These are phyloP conservation scores for Epinephelus coioides DNA, from an alignment of 2,797 vertebrate species.

Conservation along the genomic window DNA sequence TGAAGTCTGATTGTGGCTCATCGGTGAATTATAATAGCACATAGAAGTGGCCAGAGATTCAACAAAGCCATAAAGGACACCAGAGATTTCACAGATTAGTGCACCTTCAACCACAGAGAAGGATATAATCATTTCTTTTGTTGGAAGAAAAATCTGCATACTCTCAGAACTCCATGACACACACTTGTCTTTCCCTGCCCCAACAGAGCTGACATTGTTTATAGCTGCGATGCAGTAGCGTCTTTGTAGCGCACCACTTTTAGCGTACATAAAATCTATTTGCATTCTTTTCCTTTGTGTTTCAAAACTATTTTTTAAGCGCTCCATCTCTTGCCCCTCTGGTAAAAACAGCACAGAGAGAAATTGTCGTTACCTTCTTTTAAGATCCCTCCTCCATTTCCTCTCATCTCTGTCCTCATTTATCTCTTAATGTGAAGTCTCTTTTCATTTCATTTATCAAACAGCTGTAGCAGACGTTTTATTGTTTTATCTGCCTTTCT, in stretches of 20 bases:
- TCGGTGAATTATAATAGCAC: background rate
- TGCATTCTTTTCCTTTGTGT: constrained; percentile 46
- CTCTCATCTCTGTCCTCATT: constrained; percentile 37
- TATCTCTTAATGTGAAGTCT: constrained; percentile 45
- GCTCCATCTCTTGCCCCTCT: constrained; percentile 18
- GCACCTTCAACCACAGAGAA: constrained; percentile 4
- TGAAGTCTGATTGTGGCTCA: background rate
- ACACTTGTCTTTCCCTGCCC: constrained; percentile 10
- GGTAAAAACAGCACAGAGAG: constrained; percentile 36
- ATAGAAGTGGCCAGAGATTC: constrained; percentile 17
- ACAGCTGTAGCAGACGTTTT: constrained; percentile 21
- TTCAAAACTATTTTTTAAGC: constrained; percentile 17
- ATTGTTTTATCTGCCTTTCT: constrained; percentile 27
- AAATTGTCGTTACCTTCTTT: constrained; percentile 19
- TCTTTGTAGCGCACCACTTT: constrained; percentile 36
- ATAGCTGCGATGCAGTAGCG: constrained; percentile 13
- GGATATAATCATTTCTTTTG: constrained; percentile 36
- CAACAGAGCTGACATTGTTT: constrained; percentile 28
- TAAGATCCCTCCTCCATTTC: constrained; percentile 31
- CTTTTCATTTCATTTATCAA: constrained; percentile 42
- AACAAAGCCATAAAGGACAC: background rate
- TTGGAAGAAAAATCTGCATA: constrained; percentile 38
- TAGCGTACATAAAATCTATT: constrained; percentile 22
- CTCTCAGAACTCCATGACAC: constrained; percentile 36
- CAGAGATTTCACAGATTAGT: constrained; percentile 9